Conservation (phyloP, 2,888 invertebrate species). For the Dynastes grantii region DNA sequence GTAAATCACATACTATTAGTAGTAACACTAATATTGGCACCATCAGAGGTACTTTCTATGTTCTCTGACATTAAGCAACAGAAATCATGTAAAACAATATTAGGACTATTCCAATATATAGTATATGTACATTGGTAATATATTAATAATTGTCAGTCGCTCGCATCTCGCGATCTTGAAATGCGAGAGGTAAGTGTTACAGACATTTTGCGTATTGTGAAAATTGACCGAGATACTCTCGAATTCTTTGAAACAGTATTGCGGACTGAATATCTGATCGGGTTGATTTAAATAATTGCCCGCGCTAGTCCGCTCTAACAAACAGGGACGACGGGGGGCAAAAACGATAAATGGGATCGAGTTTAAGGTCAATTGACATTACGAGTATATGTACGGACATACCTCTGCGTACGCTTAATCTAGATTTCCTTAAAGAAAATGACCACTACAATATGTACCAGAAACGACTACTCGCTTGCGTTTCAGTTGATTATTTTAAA, state of each 20-base stretch:
- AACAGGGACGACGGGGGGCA: conserved; percentile 32
- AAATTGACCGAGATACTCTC: conserved; percentile 29
- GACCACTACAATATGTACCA: not conserved
- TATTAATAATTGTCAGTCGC: no score
- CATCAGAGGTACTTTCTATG: no score
- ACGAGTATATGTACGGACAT: conserved; percentile 33
- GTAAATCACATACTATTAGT: no score
- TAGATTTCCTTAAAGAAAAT: conserved; percentile 35
- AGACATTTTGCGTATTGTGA: conserved; percentile 9
- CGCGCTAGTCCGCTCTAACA: conserved; percentile 29
- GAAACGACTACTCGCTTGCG: not conserved
- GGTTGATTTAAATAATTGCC: conserved; percentile 48
- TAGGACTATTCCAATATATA: no score
- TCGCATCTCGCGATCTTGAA: no score
- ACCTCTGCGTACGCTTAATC: conserved; percentile 35
- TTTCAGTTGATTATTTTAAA: not conserved
- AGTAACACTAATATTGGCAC: no score
- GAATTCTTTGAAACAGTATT: conserved; percentile 29
- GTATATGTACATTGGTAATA: no score
- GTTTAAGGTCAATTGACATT: conserved; percentile 47
- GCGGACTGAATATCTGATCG: conserved; percentile 38
- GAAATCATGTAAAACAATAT: no score
- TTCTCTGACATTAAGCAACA: no score
- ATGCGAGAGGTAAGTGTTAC: no score
- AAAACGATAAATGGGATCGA: conserved; percentile 42